These are phyloP conservation scores for Cheilosia variabilis DNA, from an alignment of 2,888 invertebrate genomes.

Conservation along the genomic window DNA sequence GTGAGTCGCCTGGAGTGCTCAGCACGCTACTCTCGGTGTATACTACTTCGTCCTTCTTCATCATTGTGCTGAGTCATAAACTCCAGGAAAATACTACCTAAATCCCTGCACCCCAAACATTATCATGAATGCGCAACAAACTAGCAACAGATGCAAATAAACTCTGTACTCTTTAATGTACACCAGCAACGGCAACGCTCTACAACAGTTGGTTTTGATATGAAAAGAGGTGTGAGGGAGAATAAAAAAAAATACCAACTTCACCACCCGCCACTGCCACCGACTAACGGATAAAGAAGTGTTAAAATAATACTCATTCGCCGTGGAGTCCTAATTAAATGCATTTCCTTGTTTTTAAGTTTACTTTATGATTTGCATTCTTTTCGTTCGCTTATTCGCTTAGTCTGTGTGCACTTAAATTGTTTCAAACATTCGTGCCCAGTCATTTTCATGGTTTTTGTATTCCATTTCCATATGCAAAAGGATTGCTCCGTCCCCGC, in stretches of 20 bases:
- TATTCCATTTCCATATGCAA: constrained; percentile 65
- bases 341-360: constrained; percentile 71
- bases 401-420: constrained; percentile 58
- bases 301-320: constrained; percentile 53
- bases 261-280: background rate
- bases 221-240: background rate
- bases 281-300: constrained; percentile 12
- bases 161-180: constrained; percentile 1
- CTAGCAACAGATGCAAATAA: constrained; percentile 55
- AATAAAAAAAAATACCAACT: constrained; percentile 1
- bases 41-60: constrained; percentile 19
- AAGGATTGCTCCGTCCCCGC: constrained; percentile 14
- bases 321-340: constrained; percentile 68
- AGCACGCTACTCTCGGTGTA: background rate
- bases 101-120: constrained; percentile 18
- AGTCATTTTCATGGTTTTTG: constrained; percentile 67
- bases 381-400: constrained; percentile 26
- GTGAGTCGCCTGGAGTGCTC: background rate
- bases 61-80: constrained; percentile 20
- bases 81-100: constrained; percentile 21
- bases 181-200: background rate
- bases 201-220: constrained; percentile 28
- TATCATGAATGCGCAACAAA: constrained; percentile 56
- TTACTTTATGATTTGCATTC: constrained; percentile 67
- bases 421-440: constrained; percentile 62